Conservation (phyloP, 1,140 invertebrate species). For the Calosoma granatense region DNA sequence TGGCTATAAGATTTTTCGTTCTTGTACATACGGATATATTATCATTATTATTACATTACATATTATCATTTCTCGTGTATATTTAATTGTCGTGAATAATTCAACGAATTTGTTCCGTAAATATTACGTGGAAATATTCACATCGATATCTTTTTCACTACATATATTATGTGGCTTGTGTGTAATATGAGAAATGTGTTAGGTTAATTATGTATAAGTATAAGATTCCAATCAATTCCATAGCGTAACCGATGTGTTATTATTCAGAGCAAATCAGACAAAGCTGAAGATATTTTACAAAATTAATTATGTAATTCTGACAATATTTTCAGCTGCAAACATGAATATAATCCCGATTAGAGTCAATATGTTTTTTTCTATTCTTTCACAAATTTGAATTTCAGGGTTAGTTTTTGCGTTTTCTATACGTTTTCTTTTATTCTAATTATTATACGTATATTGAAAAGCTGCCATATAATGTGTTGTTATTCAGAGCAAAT, state of each 20-base stretch:
- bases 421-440: no score
- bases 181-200: neutral
- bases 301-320: neutral
- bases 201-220: neutral
- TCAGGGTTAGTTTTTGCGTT: neutral
- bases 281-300: neutral
- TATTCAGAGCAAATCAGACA: no score
- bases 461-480: no score
- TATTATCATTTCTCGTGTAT: neutral
- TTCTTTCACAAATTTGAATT: neutral
- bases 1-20: neutral
- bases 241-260: no score
- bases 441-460: no score
- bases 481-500: neutral
- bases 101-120: no score
- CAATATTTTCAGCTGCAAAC: slow-evolving; percentile 4
- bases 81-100: neutral
- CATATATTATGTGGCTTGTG: no score
- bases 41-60: neutral
- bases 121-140: no score
- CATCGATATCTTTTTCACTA: no score
- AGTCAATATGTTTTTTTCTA: no score
- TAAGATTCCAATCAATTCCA: neutral
- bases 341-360: no score
- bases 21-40: neutral